A percentile compares a stretch with the other conserved stretches of the same genome.
phyloP scores from a whole-genome alignment of 1,140 invertebrate species.

The Diplogasteroides magnus region DNA sequence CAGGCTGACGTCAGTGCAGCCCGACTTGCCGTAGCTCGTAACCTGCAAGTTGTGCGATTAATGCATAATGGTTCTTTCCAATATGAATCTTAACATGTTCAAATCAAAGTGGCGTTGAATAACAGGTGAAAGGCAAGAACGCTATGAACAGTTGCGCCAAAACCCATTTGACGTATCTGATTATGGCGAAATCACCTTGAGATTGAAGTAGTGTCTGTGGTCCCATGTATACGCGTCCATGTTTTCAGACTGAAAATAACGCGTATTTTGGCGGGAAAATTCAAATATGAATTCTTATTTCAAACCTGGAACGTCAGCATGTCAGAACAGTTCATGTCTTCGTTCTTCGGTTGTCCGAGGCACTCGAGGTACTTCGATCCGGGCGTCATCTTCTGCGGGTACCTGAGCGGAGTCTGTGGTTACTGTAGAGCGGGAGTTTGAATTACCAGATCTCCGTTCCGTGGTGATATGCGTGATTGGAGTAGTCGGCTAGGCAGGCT shows the following conservation, averaged over 20 bases:
- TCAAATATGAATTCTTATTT: background rate
- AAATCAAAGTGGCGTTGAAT: no score
- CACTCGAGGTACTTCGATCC: background rate
- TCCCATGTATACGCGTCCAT: background rate
- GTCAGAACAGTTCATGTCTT: background rate
- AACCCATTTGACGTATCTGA: background rate
- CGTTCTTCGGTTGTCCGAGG: background rate
- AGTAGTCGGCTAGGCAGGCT: background rate
- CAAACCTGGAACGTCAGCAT: background rate
- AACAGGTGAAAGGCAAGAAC: no score
- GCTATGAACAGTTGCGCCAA: background rate
- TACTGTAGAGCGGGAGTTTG: background rate
- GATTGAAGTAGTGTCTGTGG: background rate
- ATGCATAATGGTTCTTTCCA: no score
- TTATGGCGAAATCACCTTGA: background rate
- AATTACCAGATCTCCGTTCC: background rate
- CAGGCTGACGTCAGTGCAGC: background rate
- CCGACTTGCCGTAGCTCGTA: background rate
- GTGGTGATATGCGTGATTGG: background rate
- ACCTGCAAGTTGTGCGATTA: no score
- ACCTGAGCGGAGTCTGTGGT: background rate
- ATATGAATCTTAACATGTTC: no score
- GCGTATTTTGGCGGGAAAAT: background rate
- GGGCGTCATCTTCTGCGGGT: background rate
- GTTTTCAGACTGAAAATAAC: background rate